These are phyloP conservation scores for Bicyclus anynana DNA, from an alignment of 1,140 invertebrate species.

Conservation along the genomic window DNA sequence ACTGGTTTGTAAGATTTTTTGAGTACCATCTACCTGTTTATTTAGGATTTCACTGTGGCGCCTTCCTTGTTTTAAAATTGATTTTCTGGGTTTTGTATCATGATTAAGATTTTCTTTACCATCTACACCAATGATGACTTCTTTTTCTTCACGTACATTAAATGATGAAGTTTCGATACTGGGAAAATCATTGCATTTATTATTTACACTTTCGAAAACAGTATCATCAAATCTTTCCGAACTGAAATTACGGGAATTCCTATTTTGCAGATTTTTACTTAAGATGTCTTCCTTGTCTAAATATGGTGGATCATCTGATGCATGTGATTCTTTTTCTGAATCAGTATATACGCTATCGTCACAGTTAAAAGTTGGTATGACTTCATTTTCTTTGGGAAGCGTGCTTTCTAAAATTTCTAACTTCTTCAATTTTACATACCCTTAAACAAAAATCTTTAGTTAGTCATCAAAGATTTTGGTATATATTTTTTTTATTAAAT, in stretches of 20 bases:
- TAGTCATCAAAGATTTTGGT: too few species aligned
- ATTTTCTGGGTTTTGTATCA: constrained; percentile 49
- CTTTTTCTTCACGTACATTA: not conserved
- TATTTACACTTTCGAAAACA: not conserved
- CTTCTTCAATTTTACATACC: constrained; percentile 77
- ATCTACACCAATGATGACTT: constrained; percentile 5
- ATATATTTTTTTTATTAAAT: too few species aligned
- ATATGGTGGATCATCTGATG: constrained; percentile 52
- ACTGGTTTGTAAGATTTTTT: not conserved
- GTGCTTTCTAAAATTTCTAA: constrained; percentile 71
- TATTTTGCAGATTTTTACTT: constrained; percentile 31
- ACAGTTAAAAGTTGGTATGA: constrained; percentile 32
- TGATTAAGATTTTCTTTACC: constrained; percentile 10
- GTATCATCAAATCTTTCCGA: constrained; percentile 6
- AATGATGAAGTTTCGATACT: constrained; percentile 7
- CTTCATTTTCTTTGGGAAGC: constrained; percentile 44
- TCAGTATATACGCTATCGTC: constrained; percentile 64
- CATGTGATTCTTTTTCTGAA: constrained; percentile 64
- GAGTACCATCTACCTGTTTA: constrained; percentile 22
- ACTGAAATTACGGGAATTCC: constrained; percentile 15
- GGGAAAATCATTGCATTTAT: constrained; percentile 1
- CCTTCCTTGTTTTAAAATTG: constrained; percentile 57
- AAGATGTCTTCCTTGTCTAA: constrained; percentile 34
- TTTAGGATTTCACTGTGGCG: constrained; percentile 43
- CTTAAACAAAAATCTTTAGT: constrained; percentile 59